Base-by-base conservation (phyloP, 2,797 vertebrate genomes). In the Cottoperca gobio region DNA sequence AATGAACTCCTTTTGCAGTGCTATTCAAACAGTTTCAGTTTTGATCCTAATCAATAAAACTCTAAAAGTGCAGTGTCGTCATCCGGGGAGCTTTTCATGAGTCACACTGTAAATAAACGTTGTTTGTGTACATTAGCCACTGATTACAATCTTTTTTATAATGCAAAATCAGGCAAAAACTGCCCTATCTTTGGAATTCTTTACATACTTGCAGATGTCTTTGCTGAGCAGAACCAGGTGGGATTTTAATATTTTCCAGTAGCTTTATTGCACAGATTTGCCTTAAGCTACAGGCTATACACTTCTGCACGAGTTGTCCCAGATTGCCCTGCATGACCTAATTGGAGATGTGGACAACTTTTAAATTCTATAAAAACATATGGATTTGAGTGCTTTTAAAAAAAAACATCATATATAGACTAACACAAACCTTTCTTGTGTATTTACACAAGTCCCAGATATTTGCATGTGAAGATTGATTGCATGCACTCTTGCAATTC, bases 151-250 rank as follows among this genome's bases (percentile, higher is more conserved):
- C 24, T 65, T 43, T 64, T 42, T 79, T 48, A 63, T 68, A 50
- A 67, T 43, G 24, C 50, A 42, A 67, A 86, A 63, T 70, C 6
- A 24, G 45, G 10, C 14, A 66, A 77, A 88, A 75, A 43, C 35
- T 54, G 17, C 39, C 48, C 77, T 86, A 70, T 91, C 63, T 87
- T 76, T 84, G 54, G 66, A 61, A 92, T 92, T 89, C 89, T 73
- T 74, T 63, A 53, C 82, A 88, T 93, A 89, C 83, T 71, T 82
- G 57, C 87, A 88, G 73, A 87, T 92, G 90, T 89, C 92, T 88
- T 78, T 70, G 53, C 77, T 93, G 76, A 94, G 76, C 65, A 76
- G 73, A 94, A 88, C 76, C 92, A 92, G 90, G 81, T 91, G 91
- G 79, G 45, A 42, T 79, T 78, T 71, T 45, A 63, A 85, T 80